phyloP scores from a whole-genome alignment of 2,888 invertebrate genomes.

The Dynastes maya region DNA sequence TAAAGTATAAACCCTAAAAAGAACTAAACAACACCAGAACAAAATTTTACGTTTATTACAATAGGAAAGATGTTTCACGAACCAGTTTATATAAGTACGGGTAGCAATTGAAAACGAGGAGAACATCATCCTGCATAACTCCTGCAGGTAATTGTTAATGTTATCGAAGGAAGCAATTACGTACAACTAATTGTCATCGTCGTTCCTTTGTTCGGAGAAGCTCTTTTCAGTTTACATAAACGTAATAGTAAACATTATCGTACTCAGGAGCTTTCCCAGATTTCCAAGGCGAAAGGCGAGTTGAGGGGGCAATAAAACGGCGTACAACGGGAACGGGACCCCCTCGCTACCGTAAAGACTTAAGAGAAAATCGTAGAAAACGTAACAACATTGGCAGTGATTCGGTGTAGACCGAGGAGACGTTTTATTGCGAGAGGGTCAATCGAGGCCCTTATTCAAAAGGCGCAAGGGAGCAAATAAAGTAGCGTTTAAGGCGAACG shows the following conservation, averaged over 20 bases:
- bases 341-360: slow-evolving; percentile 22
- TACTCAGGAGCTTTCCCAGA: slow-evolving; percentile 15
- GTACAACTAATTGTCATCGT: slow-evolving; percentile 35
- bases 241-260: slow-evolving; percentile 46
- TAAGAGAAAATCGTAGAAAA: slow-evolving; percentile 45
- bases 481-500: slow-evolving; percentile 41
- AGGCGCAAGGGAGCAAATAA: slow-evolving; percentile 44
- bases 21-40: not conserved
- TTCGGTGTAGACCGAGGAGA: slow-evolving; percentile 50
- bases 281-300: not conserved
- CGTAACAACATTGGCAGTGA: slow-evolving; percentile 50
- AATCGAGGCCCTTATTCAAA: slow-evolving; percentile 48
- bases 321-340: slow-evolving; percentile 11
- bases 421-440: slow-evolving; percentile 49
- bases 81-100: not conserved
- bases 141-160: slow-evolving; percentile 42
- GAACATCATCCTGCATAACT: slow-evolving; percentile 5
- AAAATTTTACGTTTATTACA: not conserved
- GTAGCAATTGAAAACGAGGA: not conserved
- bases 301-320: slow-evolving; percentile 30
- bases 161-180: slow-evolving; percentile 32
- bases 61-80: not conserved
- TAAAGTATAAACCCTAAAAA: no score
- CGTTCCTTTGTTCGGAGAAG: slow-evolving; percentile 27
- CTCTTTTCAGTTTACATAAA: slow-evolving; percentile 43